Percentiles rank a stretch among this genome's conserved stretches.
Evolutionary conservation across 2,888 invertebrate genomes (phyloP).

Genomic region (Synergus itoensis): DNA sequence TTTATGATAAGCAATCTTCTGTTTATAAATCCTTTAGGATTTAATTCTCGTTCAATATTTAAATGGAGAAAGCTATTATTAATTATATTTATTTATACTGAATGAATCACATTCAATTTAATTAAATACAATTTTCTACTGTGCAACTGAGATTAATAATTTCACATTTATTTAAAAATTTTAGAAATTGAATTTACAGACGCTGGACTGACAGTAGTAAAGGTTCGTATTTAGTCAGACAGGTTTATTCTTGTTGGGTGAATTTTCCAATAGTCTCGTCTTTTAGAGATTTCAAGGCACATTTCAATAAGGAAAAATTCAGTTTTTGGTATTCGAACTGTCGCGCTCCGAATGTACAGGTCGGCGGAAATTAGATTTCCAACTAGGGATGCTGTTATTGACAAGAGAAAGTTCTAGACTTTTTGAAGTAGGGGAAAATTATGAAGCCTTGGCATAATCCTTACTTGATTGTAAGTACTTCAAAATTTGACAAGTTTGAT

Average conservation of each 20-base stretch:
- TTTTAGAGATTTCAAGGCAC: not conserved
- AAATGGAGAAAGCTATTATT: not conserved
- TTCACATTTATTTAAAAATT: too few relatives aligned
- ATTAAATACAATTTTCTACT: not conserved
- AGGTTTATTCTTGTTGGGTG: not conserved
- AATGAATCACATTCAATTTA: too few relatives aligned
- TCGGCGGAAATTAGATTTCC: slow-evolving; percentile 31
- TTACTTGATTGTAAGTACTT: not conserved
- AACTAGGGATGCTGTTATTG: slow-evolving; percentile 8
- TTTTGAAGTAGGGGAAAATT: not conserved
- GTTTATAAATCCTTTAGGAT: not conserved
- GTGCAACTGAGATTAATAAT: not conserved
- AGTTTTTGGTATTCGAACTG: slow-evolving; percentile 2
- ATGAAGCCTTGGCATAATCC: too few relatives aligned
- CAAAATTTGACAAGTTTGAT: not conserved
- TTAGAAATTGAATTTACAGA: too few relatives aligned
- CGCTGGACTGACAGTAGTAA: too few relatives aligned
- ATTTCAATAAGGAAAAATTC: not conserved
- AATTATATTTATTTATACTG: not conserved
- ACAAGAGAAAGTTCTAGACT: not conserved
- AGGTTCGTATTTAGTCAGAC: too few relatives aligned
- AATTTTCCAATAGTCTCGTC: not conserved
- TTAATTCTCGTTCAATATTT: not conserved
- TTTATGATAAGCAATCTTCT: too few relatives aligned
- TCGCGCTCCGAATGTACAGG: slow-evolving; percentile 9